Evolutionary conservation across 1,140 invertebrate genomes (phyloP), one percentile per base, ranked within the genome.

Genomic region (Cecropterus lyciades): DNA sequence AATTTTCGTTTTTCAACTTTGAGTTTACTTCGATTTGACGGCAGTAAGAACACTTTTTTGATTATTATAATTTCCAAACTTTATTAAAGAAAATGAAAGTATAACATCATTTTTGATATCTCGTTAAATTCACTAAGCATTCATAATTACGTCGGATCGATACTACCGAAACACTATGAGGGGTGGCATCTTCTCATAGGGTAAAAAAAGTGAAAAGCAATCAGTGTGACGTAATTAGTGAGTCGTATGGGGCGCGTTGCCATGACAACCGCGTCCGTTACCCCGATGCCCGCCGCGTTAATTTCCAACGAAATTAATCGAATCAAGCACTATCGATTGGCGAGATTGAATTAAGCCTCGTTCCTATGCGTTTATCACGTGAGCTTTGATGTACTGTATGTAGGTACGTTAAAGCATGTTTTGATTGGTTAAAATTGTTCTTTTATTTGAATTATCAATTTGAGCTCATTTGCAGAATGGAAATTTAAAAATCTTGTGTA

Each of bases 151-250:
- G 7, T 48, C 20, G 43, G 56, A 84, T 87, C 83, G 80, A 85
- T 85, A 85, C 67, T 67, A 67, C 69, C 76, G 73, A n/a, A 75
- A 78, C 84, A 77, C 70, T 82, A 79, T 69, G 84, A 84, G 82
- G 89, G 86, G 87, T 86, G 87, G 84, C 79, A 80, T 84, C 83
- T 87, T 87, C 84, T 91, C 86, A 76, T 87, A 82, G 87, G 87
- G 86, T 79, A 84, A 91, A 91, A 85, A 91, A 91, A 87, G 87
- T 84, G 86, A 87, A 91, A 91, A 89, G 89, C 89, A 91, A 91
- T 91, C 87, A 91, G 84, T 89, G 87, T 89, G 87, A 85, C 82
- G 87, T 91, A 91, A 91, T 91, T 91, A 91, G 89, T 91, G 87
- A 81, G 85, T 88, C 82, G 87, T 89, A 89, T 91, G 82, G 89